phyloP scores from a whole-genome alignment of 23 tunicate species.

The Styela plicata region DNA sequence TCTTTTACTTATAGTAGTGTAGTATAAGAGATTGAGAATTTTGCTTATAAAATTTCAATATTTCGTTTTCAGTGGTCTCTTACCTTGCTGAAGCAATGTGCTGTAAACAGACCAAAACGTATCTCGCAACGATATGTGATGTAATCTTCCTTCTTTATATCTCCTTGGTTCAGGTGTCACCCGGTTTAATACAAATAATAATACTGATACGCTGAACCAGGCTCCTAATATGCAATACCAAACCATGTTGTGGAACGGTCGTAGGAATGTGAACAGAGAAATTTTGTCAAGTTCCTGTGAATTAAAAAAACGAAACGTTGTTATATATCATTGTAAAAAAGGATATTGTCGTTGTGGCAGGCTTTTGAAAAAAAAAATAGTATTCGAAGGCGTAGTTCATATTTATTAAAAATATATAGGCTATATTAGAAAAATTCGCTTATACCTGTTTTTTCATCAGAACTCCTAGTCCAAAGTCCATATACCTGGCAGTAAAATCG shows the following conservation, averaged over 20 bases:
- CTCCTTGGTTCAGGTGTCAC: slow-evolving; percentile 41
- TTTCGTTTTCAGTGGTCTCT: background rate
- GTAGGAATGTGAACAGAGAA: slow-evolving; percentile 52
- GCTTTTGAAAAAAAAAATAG: no score
- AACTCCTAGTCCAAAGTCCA: slow-evolving; percentile 82
- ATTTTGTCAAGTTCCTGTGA: slow-evolving; percentile 26
- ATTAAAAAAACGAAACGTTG: no score
- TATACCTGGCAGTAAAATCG: slow-evolving; percentile 77
- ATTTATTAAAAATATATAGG: background rate
- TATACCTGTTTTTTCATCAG: slow-evolving; percentile 40
- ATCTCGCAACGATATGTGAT: slow-evolving; percentile 55
- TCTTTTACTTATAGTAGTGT: no score
- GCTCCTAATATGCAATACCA: slow-evolving; percentile 79
- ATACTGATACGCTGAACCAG: slow-evolving; percentile 48
- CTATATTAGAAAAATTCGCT: background rate
- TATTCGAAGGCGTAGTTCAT: background rate
- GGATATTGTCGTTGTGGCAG: no score
- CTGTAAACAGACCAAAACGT: slow-evolving; percentile 84
- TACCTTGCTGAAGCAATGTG: slow-evolving; percentile 85
- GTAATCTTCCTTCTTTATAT: slow-evolving; percentile 6
- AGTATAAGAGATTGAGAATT: no score
- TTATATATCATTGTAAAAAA: no score
- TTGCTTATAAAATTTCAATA: no score
- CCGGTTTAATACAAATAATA: slow-evolving; percentile 62
- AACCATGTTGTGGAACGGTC: slow-evolving; percentile 63